Base-by-base conservation (phyloP, 2,113 vertebrate species). In the Caloenas nicobarica region DNA sequence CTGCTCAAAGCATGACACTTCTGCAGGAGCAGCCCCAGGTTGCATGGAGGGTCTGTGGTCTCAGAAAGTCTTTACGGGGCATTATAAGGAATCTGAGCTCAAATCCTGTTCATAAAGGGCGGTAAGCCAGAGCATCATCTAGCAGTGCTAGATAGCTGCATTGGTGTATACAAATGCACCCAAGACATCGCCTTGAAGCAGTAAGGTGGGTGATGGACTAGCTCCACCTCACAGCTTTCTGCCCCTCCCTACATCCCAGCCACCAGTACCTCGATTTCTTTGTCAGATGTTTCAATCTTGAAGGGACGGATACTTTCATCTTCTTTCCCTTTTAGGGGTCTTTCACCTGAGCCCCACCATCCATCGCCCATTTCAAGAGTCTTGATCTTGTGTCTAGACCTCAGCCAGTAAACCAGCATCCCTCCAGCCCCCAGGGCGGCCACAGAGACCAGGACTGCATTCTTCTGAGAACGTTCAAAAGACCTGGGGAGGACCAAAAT, bases 291-390 rank as follows among this genome's bases (percentile, higher is more conserved):
- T 95, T 98, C 93, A 69, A 99, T 97, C 79, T 86, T 77, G 78
- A 99, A 99, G 14, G 97, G 95, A 42, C 97, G 91, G 83, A 99
- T 96, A 12, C 73, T 88, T 38, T 97, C 71, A 89, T 98, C 98
- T 89, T 98, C 98, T 31, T 91, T 93, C 13, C 31, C 60, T 71
- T 56, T 77, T 24, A 64, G 44, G 3, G 96, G 93, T 73, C 93
- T 98, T 66, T 97, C 88, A 12, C 98, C 98, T 31, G 92, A 81
- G 36, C 98, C 98, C 99, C 99, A 99, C 99, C 99, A 99, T 56
- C 98, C 98, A 31, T 99, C 97, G 1, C 98, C 98, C 68, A 98
- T 87, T 44, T 98, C 98, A 60, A 99, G 87, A 23, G 79, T 98
- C 93, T 97, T 96, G 24, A 95, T 51, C 92, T 96, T 98, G 80